Percentiles rank a stretch among this genome's conserved stretches.
phyloP scores from a whole-genome alignment of 2,113 vertebrate species.

The Callochromis pleurospilus region DNA sequence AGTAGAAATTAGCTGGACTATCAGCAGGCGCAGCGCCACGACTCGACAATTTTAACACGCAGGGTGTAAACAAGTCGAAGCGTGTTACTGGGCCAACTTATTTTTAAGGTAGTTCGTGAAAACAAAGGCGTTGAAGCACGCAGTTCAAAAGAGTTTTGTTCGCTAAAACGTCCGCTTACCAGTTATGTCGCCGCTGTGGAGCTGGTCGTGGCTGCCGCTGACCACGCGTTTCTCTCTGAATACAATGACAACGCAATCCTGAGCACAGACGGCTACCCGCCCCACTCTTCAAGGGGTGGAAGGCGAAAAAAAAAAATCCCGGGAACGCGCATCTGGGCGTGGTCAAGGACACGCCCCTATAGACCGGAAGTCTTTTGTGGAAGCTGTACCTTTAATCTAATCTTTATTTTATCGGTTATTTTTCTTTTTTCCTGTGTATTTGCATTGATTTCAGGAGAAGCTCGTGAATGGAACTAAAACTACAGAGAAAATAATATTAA shows the following conservation, averaged over 20 bases:
- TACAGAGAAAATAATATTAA: neutral
- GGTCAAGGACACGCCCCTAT: neutral
- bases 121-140: rapidly evolving
- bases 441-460: neutral
- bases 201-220: conserved; percentile 16
- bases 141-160: neutral
- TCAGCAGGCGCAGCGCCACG: neutral
- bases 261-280: neutral
- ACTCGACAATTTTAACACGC: neutral
- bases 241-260: conserved; percentile 55
- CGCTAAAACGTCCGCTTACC: conserved; percentile 38
- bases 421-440: neutral
- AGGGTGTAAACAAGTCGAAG: neutral
- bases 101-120: neutral
- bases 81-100: neutral
- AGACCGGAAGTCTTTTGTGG: neutral
- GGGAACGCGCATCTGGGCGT: conserved; percentile 53
- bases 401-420: neutral
- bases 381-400: neutral
- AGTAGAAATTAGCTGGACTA: neutral
- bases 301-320: neutral
- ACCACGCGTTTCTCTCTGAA: conserved; percentile 45
- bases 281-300: neutral
- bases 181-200: neutral
- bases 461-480: neutral